Base-by-base conservation (phyloP, 2,113 vertebrate genomes). In the Salvator merianae region DNA sequence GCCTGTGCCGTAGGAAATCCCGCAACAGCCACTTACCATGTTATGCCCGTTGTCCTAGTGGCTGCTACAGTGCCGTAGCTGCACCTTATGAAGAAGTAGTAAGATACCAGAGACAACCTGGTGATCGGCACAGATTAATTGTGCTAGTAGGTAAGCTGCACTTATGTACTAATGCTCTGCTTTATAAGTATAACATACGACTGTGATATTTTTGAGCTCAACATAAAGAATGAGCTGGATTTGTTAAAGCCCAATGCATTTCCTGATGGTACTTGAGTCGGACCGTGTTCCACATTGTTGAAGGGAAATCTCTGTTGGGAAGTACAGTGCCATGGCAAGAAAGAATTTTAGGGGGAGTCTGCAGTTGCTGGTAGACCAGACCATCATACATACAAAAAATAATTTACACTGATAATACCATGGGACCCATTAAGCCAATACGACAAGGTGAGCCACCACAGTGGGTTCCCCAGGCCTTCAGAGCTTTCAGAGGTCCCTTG, bases 1-100 rank as follows among this genome's bases (percentile, higher is more conserved):
- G 98, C 71, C 96, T 98, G 18, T 98, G 97, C 47, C 97, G 97
- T 74, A 94, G 97, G 80, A 96, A 95, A 34, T 92, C 90, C 0
- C 90, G 90, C 79, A 91, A 90, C 90, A 89, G 80, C 74, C 96
- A 91, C 86, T 94, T 93, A 13, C 91, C 88, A 1, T 95, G 94
- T 86, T 90, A 88, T 3, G 28, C 78, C 0, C 90, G 91, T 47
- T 96, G 96, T 13, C 88, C 95, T 47, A 89, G 91, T 90, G 94
- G 93, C 94, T 96, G 96, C 91, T 92, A 40, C 85, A 89, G 84
- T 22, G 4, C 93, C 0, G 80, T 90, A 50, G 92, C 92, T 26
- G 94, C 95, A 68, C 96, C 98, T 0, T 99, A 99, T 0, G 98
- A 99, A 91, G 98, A 99, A 90, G 98, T 99, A 90, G 96, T 97